A percentile compares a stretch with the other conserved stretches of the same genome.
These are phyloP conservation scores for Parauchenoglanis ngamensis DNA, from an alignment of 2,797 vertebrate species.

Conservation along the genomic window DNA sequence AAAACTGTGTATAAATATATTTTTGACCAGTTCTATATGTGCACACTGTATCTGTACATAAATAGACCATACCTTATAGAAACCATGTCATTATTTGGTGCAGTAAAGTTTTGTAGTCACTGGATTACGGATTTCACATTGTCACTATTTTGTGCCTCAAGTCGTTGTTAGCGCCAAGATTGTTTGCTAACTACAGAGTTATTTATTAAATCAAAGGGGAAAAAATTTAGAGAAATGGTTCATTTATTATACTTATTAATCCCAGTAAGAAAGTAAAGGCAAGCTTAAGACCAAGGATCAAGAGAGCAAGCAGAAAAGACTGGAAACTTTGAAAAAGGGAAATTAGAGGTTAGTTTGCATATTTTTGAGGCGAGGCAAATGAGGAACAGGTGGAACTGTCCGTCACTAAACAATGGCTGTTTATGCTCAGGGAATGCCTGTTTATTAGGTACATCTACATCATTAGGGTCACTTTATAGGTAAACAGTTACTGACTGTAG, in stretches of 20 bases:
- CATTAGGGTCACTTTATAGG: background rate
- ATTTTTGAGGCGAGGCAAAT: conserved; percentile 18
- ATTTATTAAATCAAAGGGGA: background rate
- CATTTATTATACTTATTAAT: background rate
- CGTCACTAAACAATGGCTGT: background rate
- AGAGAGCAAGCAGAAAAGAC: background rate
- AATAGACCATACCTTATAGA: background rate
- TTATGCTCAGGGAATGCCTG: background rate
- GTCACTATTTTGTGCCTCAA: background rate
- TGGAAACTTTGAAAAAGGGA: background rate
- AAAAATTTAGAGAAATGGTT: background rate
- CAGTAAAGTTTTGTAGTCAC: background rate
- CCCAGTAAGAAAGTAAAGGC: background rate
- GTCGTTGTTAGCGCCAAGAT: background rate
- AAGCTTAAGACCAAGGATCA: background rate
- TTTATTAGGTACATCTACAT: background rate
- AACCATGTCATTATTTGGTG: background rate
- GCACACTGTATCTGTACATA: background rate
- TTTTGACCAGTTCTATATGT: background rate
- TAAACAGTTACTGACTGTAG: background rate
- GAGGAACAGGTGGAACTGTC: background rate
- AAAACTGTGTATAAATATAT: background rate
- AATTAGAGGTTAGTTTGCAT: conserved; percentile 30
- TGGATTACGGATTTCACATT: background rate
- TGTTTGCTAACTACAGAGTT: background rate